Conservation (phyloP, 2,797 vertebrate species). For the Spondyliosoma cantharus region DNA sequence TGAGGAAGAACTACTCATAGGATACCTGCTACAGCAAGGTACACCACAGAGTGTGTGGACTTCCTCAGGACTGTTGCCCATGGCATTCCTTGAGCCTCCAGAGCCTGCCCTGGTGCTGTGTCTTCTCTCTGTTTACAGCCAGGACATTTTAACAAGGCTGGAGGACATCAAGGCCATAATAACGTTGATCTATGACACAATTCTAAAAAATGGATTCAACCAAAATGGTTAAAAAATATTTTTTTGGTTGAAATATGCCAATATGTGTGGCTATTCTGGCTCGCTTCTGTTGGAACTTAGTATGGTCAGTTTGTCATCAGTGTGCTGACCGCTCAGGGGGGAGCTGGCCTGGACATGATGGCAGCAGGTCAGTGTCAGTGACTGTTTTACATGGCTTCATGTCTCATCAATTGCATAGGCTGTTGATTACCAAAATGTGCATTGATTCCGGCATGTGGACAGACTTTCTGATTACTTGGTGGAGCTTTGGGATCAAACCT, state of each 20-base stretch:
- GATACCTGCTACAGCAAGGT: neutral
- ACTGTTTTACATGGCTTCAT: too few species aligned
- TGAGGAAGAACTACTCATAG: neutral
- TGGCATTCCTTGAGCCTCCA: too few species aligned
- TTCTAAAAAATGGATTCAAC: constrained; percentile 39
- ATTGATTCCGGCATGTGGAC: too few species aligned
- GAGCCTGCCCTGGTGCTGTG: constrained; percentile 7
- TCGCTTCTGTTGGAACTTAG: constrained; percentile 34
- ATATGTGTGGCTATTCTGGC: neutral
- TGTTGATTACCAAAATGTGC: too few species aligned
- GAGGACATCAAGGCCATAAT: neutral
- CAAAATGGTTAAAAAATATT: constrained; percentile 22
- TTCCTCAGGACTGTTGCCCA: neutral
- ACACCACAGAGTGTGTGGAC: neutral
- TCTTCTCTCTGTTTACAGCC: neutral
- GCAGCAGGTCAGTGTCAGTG: too few species aligned
- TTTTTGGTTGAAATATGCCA: neutral
- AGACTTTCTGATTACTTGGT: too few species aligned
- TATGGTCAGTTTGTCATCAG: constrained; percentile 32
- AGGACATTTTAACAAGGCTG: neutral
- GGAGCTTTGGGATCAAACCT: too few species aligned
- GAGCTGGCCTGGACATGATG: constrained; percentile 28
- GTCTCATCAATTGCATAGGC: too few species aligned
- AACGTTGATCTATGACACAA: neutral
- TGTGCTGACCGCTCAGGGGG: constrained; percentile 29